phyloP scores from a whole-genome alignment of 1,140 invertebrate species.

The Formica selysi region DNA sequence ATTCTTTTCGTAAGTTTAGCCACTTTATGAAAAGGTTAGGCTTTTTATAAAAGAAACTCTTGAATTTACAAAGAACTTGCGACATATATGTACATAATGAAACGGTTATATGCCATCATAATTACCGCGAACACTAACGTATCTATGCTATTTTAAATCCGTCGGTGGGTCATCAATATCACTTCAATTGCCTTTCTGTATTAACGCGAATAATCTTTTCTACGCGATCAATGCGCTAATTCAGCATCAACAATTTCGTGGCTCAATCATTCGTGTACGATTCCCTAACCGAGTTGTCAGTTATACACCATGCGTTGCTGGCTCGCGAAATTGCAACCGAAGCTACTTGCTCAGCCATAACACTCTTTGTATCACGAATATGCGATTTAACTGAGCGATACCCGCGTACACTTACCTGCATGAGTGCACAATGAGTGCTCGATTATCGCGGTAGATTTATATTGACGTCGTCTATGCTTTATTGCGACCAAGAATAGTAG shows the following conservation, averaged over 20 bases:
- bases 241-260: constrained; percentile 43
- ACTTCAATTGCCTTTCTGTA: not conserved
- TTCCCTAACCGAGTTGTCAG: constrained; percentile 21
- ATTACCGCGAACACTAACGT: not conserved
- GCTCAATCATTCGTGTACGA: constrained; percentile 29
- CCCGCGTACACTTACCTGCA: constrained; percentile 56
- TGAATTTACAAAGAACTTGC: too few species aligned
- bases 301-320: constrained; percentile 36
- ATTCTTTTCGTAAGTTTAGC: too few species aligned
- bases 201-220: constrained; percentile 17
- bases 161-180: not conserved
- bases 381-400: constrained; percentile 56
- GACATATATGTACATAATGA: not conserved
- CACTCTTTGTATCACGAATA: constrained; percentile 56
- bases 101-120: not conserved
- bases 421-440: constrained; percentile 62
- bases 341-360: constrained; percentile 58
- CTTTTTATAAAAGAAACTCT: too few species aligned
- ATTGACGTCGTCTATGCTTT: constrained; percentile 49
- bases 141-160: constrained; percentile 7
- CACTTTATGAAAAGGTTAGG: too few species aligned
- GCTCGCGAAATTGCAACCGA: constrained; percentile 58
- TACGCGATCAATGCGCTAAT: constrained; percentile 22
- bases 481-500: constrained; percentile 28
- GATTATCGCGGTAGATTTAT: constrained; percentile 50